Base-by-base conservation (phyloP, 2,113 vertebrate species). In the Ophiodon elongatus region DNA sequence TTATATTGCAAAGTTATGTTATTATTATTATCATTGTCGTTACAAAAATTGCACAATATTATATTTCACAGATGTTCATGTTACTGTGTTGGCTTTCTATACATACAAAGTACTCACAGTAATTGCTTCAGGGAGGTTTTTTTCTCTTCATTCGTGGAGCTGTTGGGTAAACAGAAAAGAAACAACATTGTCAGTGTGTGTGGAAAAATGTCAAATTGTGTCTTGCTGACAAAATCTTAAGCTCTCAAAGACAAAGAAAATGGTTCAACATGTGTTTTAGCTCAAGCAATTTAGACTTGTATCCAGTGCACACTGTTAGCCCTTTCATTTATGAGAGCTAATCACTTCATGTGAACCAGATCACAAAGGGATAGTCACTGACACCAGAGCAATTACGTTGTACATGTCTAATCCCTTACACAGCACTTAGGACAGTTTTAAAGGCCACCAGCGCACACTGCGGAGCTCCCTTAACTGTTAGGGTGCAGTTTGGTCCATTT, bases 351-450 rank as follows among this genome's bases (percentile, higher is more conserved):
- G 76, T 84, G 87, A 91, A 88, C 65, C 82, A 62, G 81, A 88
- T 90, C 86, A 87, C 90, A 88, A 73, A 79, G 89, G 84, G 91
- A 91, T 80, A 76, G 88, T 72, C 83, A 85, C 88, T 80, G 91
- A 93, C 90, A 93, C 85, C 82, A 89, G 69, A 85, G 91, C 89
- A 91, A 94, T 93, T 94, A 93, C 72, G 56, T 37, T 70, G 65
- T 70, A 66, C 74, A 71, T 77, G 75, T 84, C 90, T 92, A 89
- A 94, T 93, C 91, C 89, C 86, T 90, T 77, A 85, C 91, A 80
- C 83, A 83, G 90, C 91, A 93, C 92, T 93, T 89, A 93, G 83
- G 83, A 79, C 72, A 71, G 60, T 86, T 93, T 94, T 92, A 94
- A 90, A 90, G 85, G 89, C 88, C 92, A 89, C 89, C 39, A 27